These are phyloP conservation scores for Pipistrellus kuhlii DNA, from an alignment of 2,797 vertebrate species.

Conservation along the genomic window DNA sequence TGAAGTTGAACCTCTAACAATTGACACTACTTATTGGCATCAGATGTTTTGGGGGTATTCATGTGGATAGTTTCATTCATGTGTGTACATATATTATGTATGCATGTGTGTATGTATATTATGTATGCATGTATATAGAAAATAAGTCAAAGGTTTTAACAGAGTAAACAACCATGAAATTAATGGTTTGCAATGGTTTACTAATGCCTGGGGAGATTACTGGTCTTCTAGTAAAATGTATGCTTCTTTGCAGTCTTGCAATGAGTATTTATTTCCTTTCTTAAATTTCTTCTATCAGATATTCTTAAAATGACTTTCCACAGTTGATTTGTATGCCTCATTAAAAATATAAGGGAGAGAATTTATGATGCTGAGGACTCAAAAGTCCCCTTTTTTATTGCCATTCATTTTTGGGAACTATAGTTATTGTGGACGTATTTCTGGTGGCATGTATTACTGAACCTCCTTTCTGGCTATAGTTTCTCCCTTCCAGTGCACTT, in stretches of 20 bases:
- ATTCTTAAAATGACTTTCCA: neutral
- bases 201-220: neutral
- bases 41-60: neutral
- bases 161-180: neutral
- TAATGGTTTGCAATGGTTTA: neutral
- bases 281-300: neutral
- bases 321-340: neutral
- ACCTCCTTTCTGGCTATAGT: neutral
- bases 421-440: neutral
- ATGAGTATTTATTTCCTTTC: neutral
- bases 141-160: constrained; percentile 3
- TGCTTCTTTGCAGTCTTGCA: neutral
- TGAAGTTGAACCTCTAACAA: constrained; percentile 43
- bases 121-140: neutral
- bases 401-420: neutral
- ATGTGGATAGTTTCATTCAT: neutral
- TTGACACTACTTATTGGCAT: constrained; percentile 34
- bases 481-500: neutral
- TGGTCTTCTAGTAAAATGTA: neutral
- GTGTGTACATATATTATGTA: neutral
- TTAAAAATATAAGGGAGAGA: neutral
- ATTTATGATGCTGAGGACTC: neutral
- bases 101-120: neutral
- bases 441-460: neutral
- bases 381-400: neutral